Evolutionary conservation across 2,797 vertebrate species (phyloP).

Genomic region (Trematomus bernacchii): DNA sequence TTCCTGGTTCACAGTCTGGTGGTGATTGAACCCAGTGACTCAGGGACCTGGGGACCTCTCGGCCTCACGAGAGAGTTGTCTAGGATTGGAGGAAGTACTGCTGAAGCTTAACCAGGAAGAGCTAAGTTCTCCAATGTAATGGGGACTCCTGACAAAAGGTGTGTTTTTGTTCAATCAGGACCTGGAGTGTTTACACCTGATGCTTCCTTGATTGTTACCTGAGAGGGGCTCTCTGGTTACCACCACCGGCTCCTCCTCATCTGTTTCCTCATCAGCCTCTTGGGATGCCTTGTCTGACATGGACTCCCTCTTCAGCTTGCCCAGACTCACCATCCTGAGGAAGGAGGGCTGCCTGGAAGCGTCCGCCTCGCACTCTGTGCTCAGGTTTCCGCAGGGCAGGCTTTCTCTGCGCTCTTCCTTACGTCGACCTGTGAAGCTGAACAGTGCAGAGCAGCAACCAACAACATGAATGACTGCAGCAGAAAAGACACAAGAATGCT

Average conservation of each 20-base stretch:
- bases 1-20: slow-evolving; percentile 79
- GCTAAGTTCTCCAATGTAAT: slow-evolving; percentile 22
- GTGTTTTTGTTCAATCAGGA: not conserved
- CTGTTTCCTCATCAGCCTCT: slow-evolving; percentile 82
- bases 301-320: slow-evolving; percentile 86
- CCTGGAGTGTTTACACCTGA: not conserved
- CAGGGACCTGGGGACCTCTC: slow-evolving; percentile 59
- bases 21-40: slow-evolving; percentile 75
- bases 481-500: not conserved
- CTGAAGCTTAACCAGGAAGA: slow-evolving; percentile 38
- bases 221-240: slow-evolving; percentile 87
- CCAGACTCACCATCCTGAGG: slow-evolving; percentile 88
- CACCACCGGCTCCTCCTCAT: slow-evolving; percentile 79
- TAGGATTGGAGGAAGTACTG: slow-evolving; percentile 54
- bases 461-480: slow-evolving; percentile 12
- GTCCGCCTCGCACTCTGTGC: slow-evolving; percentile 71
- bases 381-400: slow-evolving; percentile 83
- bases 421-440: slow-evolving; percentile 83
- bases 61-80: slow-evolving; percentile 57
- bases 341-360: slow-evolving; percentile 86
- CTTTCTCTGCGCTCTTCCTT: slow-evolving; percentile 86
- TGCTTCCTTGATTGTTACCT: slow-evolving; percentile 71
- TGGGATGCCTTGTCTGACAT: slow-evolving; percentile 85
- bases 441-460: slow-evolving; percentile 28
- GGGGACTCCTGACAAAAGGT: slow-evolving; percentile 5